Conservation (phyloP, 2,888 invertebrate species). For the Caenorhabditis macrosperma region DNA sequence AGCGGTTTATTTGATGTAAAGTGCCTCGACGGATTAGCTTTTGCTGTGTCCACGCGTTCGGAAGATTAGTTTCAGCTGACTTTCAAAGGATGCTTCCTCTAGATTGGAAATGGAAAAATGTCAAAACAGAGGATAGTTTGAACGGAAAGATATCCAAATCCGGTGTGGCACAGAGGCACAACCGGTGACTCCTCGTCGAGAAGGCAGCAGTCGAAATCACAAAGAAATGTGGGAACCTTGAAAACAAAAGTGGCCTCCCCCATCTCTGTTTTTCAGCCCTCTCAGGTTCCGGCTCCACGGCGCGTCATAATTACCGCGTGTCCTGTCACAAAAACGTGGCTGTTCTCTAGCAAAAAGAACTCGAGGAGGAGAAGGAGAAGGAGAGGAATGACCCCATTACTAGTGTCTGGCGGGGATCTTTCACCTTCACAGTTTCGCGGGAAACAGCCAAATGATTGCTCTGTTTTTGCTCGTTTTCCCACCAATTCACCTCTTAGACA, state of each 20-base stretch:
- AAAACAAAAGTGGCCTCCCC: slow-evolving; percentile 34
- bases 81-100: too few relatives aligned
- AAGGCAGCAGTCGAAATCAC: slow-evolving; percentile 6
- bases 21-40: too few relatives aligned
- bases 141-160: too few relatives aligned
- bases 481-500: slow-evolving; percentile 19
- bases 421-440: neutral
- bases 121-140: too few relatives aligned
- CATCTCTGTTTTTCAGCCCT: slow-evolving; percentile 22
- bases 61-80: too few relatives aligned
- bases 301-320: slow-evolving; percentile 50
- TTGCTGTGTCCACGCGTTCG: too few relatives aligned
- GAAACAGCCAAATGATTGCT: neutral
- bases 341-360: neutral
- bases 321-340: slow-evolving; percentile 51
- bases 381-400: slow-evolving; percentile 3
- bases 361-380: neutral
- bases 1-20: neutral
- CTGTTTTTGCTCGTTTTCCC: slow-evolving; percentile 12
- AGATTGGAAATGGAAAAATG: too few relatives aligned
- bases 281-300: slow-evolving; percentile 25
- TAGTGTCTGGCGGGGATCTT: neutral
- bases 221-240: slow-evolving; percentile 22
- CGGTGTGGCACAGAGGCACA: neutral
- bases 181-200: neutral